phyloP scores from a whole-genome alignment of 1,140 invertebrate species.

The Drosophila oshimai region DNA sequence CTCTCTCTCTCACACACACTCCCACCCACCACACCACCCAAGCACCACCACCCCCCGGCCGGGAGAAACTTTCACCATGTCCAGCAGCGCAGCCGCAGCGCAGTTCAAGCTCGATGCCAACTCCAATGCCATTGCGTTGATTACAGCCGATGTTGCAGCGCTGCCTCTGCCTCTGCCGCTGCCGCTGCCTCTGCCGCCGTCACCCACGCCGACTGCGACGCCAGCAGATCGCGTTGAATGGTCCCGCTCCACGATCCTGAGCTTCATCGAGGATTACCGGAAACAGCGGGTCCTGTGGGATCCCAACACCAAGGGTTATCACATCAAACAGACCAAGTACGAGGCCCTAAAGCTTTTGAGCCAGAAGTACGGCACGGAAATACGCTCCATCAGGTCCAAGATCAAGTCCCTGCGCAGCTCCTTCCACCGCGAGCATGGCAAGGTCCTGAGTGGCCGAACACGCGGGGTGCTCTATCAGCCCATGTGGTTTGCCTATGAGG shows the following conservation, averaged over 20 bases:
- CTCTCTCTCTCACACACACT: slow-evolving; percentile 22
- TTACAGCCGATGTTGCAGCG: slow-evolving; percentile 57
- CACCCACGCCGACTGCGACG: slow-evolving; percentile 23
- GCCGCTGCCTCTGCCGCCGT: slow-evolving; percentile 19
- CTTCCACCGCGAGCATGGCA: slow-evolving; percentile 78
- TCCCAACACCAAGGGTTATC: slow-evolving; percentile 79
- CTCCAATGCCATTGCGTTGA: slow-evolving; percentile 66
- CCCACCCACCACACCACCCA: slow-evolving; percentile 7
- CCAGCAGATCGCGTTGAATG: slow-evolving; percentile 73
- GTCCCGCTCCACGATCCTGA: slow-evolving; percentile 76
- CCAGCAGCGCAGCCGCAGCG: slow-evolving; percentile 70
- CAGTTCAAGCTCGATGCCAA: slow-evolving; percentile 67
- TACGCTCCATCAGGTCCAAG: slow-evolving; percentile 77
- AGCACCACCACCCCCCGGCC: slow-evolving; percentile 13
- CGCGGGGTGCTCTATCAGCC: slow-evolving; percentile 77
- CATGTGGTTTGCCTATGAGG: slow-evolving; percentile 82
- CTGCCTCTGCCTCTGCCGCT: slow-evolving; percentile 23
- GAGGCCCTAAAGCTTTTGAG: slow-evolving; percentile 74
- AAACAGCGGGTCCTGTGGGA: slow-evolving; percentile 77
- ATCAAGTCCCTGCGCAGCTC: slow-evolving; percentile 80
- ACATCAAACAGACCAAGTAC: slow-evolving; percentile 81
- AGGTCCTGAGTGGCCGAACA: slow-evolving; percentile 71
- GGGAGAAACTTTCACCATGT: slow-evolving; percentile 71
- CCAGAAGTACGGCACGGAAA: slow-evolving; percentile 76
- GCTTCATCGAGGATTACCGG: slow-evolving; percentile 79